These are phyloP conservation scores for Drosophila busckii DNA, from an alignment of 1,140 invertebrate species.

Conservation along the genomic window DNA sequence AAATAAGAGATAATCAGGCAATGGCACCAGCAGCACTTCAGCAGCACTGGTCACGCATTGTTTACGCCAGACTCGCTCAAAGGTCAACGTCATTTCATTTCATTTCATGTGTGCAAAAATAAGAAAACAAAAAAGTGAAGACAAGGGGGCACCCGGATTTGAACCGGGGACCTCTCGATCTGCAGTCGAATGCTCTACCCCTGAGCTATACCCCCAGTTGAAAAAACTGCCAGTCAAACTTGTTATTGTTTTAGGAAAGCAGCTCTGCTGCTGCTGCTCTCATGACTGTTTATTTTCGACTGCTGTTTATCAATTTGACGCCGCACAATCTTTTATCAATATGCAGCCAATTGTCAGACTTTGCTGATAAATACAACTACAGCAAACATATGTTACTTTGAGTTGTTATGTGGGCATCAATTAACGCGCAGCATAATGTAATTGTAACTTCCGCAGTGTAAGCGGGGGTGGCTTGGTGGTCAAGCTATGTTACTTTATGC, in stretches of 20 bases:
- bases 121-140: conserved; percentile 21
- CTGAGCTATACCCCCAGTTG: conserved; percentile 90
- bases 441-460: conserved; percentile 26
- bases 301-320: too few species aligned
- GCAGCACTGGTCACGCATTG: conserved; percentile 22
- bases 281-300: too few species aligned
- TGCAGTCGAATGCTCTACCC: conserved; percentile 96
- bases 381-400: too few species aligned
- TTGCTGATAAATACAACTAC: too few species aligned
- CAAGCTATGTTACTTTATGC: too few species aligned
- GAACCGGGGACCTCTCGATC: conserved; percentile 96
- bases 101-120: conserved; percentile 9
- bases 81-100: conserved; percentile 29
- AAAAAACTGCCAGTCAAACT: neutral
- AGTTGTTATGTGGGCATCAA: too few species aligned
- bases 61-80: neutral
- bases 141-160: conserved; percentile 94
- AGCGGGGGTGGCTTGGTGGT: neutral
- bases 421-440: too few species aligned
- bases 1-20: conserved; percentile 12
- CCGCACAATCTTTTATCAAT: too few species aligned
- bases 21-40: neutral
- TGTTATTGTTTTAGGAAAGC: neutral
- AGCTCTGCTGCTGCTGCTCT: too few species aligned
- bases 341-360: too few species aligned